Evolutionary conservation across 2,113 vertebrate genomes (phyloP).

Genomic region (Aspidoscelis tigris): DNA sequence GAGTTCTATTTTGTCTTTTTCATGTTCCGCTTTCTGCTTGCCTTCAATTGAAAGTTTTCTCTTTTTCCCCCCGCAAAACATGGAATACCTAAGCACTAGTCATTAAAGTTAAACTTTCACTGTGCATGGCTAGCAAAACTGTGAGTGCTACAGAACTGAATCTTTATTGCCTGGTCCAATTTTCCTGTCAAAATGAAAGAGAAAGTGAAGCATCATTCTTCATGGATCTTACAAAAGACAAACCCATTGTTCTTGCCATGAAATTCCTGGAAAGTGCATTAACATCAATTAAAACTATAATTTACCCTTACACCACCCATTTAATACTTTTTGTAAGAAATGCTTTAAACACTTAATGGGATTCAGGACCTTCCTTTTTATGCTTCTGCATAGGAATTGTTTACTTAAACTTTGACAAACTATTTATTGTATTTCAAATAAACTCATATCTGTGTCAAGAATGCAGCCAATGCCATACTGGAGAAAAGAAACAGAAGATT

Average conservation of each 20-base stretch:
- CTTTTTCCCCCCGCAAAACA: not conserved
- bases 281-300: slow-evolving; percentile 11
- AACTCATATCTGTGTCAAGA: not conserved
- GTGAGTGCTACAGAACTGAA: not conserved
- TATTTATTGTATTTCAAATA: not conserved
- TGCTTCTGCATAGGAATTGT: not conserved
- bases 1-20: not conserved
- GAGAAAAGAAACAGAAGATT: not conserved
- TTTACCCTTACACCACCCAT: not conserved
- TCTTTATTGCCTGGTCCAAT: slow-evolving; percentile 11
- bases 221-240: not conserved
- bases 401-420: not conserved
- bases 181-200: slow-evolving; percentile 28
- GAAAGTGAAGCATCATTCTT: slow-evolving; percentile 6
- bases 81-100: not conserved
- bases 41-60: not conserved
- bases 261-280: not conserved
- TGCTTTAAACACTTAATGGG: not conserved
- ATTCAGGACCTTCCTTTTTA: not conserved
- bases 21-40: not conserved
- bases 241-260: not conserved
- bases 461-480: not conserved
- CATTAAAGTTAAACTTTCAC: not conserved
- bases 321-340: not conserved
- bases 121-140: not conserved